These are phyloP conservation scores for Cheilosia grossa DNA, from an alignment of 2,888 invertebrate species.

Conservation along the genomic window DNA sequence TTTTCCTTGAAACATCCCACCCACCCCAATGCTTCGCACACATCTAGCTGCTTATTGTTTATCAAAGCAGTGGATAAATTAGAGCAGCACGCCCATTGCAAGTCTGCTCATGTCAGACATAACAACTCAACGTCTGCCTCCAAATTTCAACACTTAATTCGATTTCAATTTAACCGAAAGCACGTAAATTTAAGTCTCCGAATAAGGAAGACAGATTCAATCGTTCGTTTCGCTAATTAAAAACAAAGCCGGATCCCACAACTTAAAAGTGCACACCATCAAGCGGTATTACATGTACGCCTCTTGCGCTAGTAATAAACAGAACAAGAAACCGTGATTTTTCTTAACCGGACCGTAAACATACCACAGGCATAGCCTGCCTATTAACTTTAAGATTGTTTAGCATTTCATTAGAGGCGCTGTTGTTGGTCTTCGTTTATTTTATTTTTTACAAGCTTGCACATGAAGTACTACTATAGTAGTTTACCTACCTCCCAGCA, in stretches of 20 bases:
- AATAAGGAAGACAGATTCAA: slow-evolving; percentile 23
- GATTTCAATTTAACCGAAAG: slow-evolving; percentile 27
- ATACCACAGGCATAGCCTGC: not conserved
- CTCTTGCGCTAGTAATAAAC: slow-evolving; percentile 2
- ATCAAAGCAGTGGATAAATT: slow-evolving; percentile 3
- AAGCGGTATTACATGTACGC: not conserved
- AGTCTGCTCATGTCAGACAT: not conserved
- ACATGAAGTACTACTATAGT: not conserved
- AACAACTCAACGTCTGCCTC: not conserved
- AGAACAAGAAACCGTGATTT: slow-evolving; percentile 4
- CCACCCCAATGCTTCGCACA: not conserved
- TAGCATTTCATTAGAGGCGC: slow-evolving; percentile 33
- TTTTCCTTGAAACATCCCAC: not conserved
- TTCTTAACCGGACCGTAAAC: slow-evolving; percentile 26
- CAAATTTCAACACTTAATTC: slow-evolving; percentile 32
- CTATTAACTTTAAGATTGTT: slow-evolving; percentile 43
- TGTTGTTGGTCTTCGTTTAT: not conserved
- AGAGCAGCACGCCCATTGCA: not conserved
- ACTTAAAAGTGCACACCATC: slow-evolving; percentile 36
- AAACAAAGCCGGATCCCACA: slow-evolving; percentile 53
- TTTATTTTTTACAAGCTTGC: not conserved
- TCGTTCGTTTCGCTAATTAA: slow-evolving; percentile 61
- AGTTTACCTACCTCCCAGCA: not conserved
- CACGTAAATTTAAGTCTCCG: slow-evolving; percentile 18
- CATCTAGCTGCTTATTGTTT: slow-evolving; percentile 5